Conservation (phyloP, 2,113 vertebrate species). For the Arizona elegans region DNA sequence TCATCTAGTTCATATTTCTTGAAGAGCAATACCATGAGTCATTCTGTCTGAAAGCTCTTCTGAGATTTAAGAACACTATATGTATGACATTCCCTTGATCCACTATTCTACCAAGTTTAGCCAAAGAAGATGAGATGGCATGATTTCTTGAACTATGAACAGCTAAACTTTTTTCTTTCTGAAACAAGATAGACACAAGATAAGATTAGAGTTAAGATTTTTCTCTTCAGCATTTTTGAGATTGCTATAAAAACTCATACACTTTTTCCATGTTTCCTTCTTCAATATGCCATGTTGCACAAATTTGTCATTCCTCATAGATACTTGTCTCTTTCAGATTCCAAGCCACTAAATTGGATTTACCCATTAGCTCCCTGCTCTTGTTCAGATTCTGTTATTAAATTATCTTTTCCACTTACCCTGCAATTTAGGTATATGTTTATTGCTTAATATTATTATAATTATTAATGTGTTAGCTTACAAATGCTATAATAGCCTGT, state of each 20-base stretch:
- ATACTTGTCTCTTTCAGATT: background rate
- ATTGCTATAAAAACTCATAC: background rate
- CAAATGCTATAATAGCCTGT: background rate
- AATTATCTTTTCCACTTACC: background rate
- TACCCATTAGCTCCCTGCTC: background rate
- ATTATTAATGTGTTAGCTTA: background rate
- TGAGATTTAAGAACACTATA: background rate
- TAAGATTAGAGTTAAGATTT: background rate
- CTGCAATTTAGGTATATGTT: background rate
- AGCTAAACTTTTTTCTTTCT: background rate
- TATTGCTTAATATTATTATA: background rate
- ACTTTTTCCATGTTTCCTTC: background rate
- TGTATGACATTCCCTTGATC: background rate
- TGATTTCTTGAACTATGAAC: background rate
- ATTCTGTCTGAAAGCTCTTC: background rate
- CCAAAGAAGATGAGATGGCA: background rate
- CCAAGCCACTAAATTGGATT: background rate
- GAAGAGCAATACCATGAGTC: background rate
- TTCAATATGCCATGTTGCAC: background rate
- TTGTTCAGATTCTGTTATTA: background rate
- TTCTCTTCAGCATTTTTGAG: background rate
- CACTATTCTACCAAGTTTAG: background rate
- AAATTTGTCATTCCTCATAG: background rate
- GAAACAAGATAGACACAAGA: background rate
- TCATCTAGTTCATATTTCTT: background rate